phyloP scores from a whole-genome alignment of 2,113 vertebrate genomes.

The Camelus bactrianus region DNA sequence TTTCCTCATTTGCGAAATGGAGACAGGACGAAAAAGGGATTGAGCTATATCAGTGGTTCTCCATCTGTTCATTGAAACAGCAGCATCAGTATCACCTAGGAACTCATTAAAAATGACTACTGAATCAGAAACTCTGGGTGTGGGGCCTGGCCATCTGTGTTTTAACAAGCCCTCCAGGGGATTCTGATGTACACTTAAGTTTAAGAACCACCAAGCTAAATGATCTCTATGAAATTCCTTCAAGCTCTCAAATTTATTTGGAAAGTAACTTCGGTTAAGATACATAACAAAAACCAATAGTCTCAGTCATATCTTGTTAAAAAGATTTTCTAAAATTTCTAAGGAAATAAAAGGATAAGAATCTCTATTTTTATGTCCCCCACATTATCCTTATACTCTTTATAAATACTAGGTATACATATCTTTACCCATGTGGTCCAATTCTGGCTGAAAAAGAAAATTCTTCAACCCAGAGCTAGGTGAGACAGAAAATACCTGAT shows the following conservation, averaged over 20 bases:
- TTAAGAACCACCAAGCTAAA: not conserved
- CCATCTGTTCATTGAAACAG: not conserved
- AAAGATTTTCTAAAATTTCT: not conserved
- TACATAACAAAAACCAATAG: slow-evolving; percentile 27
- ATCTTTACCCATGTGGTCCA: not conserved
- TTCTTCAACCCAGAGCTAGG: not conserved
- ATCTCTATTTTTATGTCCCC: not conserved
- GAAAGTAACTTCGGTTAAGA: slow-evolving; percentile 24
- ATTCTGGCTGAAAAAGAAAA: slow-evolving; percentile 33
- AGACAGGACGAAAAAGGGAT: not conserved
- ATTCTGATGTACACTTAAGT: slow-evolving; percentile 10
- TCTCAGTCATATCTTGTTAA: slow-evolving; percentile 11
- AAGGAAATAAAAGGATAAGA: not conserved
- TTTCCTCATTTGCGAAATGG: slow-evolving; percentile 21
- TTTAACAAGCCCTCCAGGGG: not conserved
- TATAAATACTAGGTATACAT: slow-evolving; percentile 1
- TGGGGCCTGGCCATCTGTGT: not conserved
- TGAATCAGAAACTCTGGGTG: not conserved
- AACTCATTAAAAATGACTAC: not conserved
- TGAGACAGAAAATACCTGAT: not conserved
- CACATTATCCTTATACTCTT: not conserved
- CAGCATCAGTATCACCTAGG: not conserved
- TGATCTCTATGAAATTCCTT: not conserved
- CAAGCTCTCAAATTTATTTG: slow-evolving; percentile 13
- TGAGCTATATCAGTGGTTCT: not conserved